Base-by-base conservation (phyloP, 2,888 invertebrate species). In the Cosmorhoe ocellata region DNA sequence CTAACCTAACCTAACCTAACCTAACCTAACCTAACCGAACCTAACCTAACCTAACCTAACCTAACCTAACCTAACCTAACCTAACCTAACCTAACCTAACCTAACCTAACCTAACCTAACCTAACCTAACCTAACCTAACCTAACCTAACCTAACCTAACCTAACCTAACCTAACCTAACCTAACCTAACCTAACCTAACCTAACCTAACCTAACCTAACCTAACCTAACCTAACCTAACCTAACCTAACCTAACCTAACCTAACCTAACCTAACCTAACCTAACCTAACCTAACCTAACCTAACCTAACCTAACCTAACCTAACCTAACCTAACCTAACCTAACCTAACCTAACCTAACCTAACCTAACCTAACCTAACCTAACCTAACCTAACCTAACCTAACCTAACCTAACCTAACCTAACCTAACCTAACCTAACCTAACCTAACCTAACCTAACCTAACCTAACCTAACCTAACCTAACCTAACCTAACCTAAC, bases 321-420 rank as follows among this genome's bases (percentile, higher is more conserved):
- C 39, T 46, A 39, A 47, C 47, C 40, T 49, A 38, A 42, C 42
- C 42, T 42, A 42, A 49, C 42, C 37, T 38, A 44, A 44, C 31
- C 31, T 31, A 3, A 3, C 12, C 3, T 6, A 61, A 59, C 59
- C 59, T 59, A 61, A 57, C 59, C 57, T 56, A 57, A 56, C 59
- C 58, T 57, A 61, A 61, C 58, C 59, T 61, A 61, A 61, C 61
- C 61, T 61, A 61, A 61, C 61, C 61, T 61, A 61, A 61, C 61
- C 61, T 27, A 7, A 7, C 9, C 7, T 4, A 28, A 46, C 39
- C 39, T 46, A 39, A 46, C 39, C 46, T 46, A 39, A 39, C 39
- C 39, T 39, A 46, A 39, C 46, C 46, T 46, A 46, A 46, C 39
- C 39, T 46, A 39, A 47, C 47, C 40, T 49, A 38, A 42, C 42